Base-by-base conservation (phyloP, 1,140 invertebrate species). In the Phocides pigmalion region DNA sequence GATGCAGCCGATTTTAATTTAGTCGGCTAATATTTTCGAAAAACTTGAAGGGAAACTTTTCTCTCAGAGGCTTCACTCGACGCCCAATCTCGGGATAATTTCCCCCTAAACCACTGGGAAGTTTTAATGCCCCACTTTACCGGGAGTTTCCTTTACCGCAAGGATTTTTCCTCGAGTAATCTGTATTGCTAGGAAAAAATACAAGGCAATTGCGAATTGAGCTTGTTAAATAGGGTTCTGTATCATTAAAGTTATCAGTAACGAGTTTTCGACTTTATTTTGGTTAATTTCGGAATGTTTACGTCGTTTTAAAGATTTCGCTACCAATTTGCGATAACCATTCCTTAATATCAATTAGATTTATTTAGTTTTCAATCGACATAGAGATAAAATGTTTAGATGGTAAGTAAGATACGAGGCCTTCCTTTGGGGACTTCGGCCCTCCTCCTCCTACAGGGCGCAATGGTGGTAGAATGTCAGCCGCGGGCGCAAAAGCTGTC, bases 71-170 rank as follows among this genome's bases (percentile, higher is more conserved):
- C 54, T 62, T 51, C 37, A 66, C 63, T 61, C 64, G 54, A 54
- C 62, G 53, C 54, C 54, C 67, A 68, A 68, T 68, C 66, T 65
- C 63, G 20, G 41, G 68, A 70, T 66, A 70, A 64, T 66, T 62
- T 61, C 62, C 53, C 51, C 47, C 64, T 70, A 64, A 70, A 70
- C 61, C 64, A 61, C 64, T 64, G 61, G 12, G 54, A 66, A 70
- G 68, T 70, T 70, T 70, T 70, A 70, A 64, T 56, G 50, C 54
- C 54, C 64, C 25, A 66, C 41, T 70, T 69, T 62, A 53, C 62
- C 50, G 66, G 41, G 62, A 69, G 62, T 64, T 64, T 69, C 28
- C 59, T 62, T 68, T 32, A 54, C 53, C 22, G 35, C 58, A 46
- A 63, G 44, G 51, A 63, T 63, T 58, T 68, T 58, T 58, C 25